Conservation (phyloP, 2,888 invertebrate genomes). For the Entomobrya multifasciata region DNA sequence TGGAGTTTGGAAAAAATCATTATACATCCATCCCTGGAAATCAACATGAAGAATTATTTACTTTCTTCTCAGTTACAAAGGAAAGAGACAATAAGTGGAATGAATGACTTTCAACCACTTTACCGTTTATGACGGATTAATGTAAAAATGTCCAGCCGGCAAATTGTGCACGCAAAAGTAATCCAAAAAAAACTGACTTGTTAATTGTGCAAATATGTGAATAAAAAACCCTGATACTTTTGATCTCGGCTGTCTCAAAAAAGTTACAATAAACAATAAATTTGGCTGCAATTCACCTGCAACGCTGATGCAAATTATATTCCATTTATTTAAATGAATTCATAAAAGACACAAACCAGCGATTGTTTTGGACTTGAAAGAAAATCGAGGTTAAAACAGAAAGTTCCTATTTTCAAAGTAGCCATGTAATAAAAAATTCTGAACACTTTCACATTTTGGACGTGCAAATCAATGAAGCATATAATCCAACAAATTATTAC, state of each 20-base stretch:
- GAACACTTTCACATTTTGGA: slow-evolving; percentile 21
- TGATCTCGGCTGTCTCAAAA: background rate
- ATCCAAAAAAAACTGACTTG: background rate
- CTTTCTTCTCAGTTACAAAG: background rate
- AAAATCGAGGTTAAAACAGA: slow-evolving; percentile 14
- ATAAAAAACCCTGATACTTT: background rate
- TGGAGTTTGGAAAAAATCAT: background rate
- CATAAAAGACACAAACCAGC: background rate
- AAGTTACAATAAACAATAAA: too few relatives aligned
- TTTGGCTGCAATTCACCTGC: background rate
- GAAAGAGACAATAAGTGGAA: slow-evolving; percentile 21
- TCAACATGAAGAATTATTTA: slow-evolving; percentile 25
- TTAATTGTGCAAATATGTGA: slow-evolving; percentile 14
- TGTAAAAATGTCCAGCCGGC: background rate
- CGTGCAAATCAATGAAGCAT: background rate
- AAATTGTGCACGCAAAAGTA: background rate
- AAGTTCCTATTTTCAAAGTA: slow-evolving; percentile 56
- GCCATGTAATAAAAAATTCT: slow-evolving; percentile 35
- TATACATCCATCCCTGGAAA: background rate
- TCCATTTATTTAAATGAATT: background rate
- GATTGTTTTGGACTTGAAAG: background rate
- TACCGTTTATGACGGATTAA: slow-evolving; percentile 20
- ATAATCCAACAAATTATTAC: slow-evolving; percentile 16
- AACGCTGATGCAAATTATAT: background rate
- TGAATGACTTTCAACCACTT: background rate